Evolutionary conservation across 2,888 invertebrate genomes (phyloP).

Genomic region (Julus scanicus): DNA sequence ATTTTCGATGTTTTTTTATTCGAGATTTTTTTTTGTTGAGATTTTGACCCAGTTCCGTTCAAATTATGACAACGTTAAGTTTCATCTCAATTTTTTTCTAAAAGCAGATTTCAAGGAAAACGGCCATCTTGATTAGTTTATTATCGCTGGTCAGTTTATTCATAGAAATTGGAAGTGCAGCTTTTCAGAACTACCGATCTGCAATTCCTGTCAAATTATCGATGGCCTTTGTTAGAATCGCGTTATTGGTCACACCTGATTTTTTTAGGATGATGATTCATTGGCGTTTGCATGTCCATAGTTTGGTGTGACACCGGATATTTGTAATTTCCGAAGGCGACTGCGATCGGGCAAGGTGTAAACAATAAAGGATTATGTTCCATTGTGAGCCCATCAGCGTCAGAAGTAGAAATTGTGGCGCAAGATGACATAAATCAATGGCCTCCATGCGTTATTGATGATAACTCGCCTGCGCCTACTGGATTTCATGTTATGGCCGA

Average conservation of each 20-base stretch:
- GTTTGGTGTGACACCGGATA: background rate
- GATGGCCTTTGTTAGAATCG: background rate
- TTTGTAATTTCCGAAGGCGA: background rate
- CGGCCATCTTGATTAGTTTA: no score
- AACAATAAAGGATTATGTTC: background rate
- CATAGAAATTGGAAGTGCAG: background rate
- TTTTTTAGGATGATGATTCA: background rate
- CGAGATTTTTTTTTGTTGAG: no score
- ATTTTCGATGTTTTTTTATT: no score
- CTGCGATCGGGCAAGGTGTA: slow-evolving; percentile 12
- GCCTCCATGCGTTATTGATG: background rate
- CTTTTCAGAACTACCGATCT: background rate
- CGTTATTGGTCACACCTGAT: slow-evolving; percentile 3
- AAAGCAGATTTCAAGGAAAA: no score
- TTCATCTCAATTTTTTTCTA: no score
- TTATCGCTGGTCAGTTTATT: no score
- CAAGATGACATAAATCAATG: slow-evolving; percentile 31
- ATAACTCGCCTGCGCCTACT: slow-evolving; percentile 6
- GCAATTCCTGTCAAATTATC: background rate
- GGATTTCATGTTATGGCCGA: slow-evolving; percentile 15
- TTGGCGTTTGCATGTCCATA: background rate
- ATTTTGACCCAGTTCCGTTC: no score
- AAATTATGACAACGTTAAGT: no score
- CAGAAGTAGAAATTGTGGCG: background rate
- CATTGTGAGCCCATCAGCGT: slow-evolving; percentile 30